Evolutionary conservation across 2,888 invertebrate species (phyloP).

Genomic region (Eupithecia exiguata): DNA sequence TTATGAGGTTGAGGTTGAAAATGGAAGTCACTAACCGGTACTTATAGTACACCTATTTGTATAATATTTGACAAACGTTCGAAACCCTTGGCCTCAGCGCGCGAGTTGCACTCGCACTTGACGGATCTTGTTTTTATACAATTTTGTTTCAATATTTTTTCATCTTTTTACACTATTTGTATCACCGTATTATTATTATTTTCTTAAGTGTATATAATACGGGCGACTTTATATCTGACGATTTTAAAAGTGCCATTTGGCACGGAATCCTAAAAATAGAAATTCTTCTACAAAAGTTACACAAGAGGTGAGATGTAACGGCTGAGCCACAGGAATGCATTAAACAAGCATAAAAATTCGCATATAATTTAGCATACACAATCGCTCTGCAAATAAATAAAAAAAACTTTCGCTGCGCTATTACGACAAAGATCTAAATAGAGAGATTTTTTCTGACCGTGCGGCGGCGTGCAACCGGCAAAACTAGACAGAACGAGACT

Average conservation of each 20-base stretch:
- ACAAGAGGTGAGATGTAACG: slow-evolving; percentile 15
- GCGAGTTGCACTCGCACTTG: too few relatives aligned
- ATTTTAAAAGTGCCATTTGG: background rate
- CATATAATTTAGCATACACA: slow-evolving; percentile 54
- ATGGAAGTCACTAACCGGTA: too few relatives aligned
- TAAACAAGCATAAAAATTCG: slow-evolving; percentile 32
- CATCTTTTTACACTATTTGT: background rate
- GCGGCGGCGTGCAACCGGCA: background rate
- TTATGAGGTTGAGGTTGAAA: too few relatives aligned
- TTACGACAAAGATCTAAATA: slow-evolving; percentile 39
- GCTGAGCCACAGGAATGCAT: slow-evolving; percentile 13
- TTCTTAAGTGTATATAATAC: background rate
- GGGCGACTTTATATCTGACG: background rate
- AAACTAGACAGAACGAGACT: slow-evolving; percentile 25
- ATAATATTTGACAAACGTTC: too few relatives aligned
- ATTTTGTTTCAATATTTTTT: background rate
- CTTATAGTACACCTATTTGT: too few relatives aligned
- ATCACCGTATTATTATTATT: background rate
- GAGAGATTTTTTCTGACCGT: background rate
- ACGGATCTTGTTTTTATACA: background rate
- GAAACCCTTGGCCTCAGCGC: too few relatives aligned
- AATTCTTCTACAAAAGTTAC: slow-evolving; percentile 8
- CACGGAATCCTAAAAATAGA: background rate
- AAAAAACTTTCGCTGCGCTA: slow-evolving; percentile 58
- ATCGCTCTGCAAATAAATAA: slow-evolving; percentile 64